Conservation (phyloP, 2,888 invertebrate species). For the Hyles lineata region DNA sequence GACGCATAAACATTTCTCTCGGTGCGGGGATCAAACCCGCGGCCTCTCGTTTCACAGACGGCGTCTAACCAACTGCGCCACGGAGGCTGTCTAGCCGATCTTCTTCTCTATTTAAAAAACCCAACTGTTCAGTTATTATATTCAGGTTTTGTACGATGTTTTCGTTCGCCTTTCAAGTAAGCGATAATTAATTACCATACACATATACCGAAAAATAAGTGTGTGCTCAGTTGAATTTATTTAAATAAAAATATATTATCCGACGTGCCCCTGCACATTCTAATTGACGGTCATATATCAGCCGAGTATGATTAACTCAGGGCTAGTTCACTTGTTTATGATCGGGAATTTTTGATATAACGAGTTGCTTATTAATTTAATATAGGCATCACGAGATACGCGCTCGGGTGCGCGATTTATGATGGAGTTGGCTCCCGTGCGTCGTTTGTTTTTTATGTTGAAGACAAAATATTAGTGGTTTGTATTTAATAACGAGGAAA, state of each 20-base stretch:
- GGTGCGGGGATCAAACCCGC: no score
- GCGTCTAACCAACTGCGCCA: no score
- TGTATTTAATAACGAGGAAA: background rate
- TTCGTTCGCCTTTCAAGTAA: no score
- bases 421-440: background rate
- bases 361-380: slow-evolving; percentile 31
- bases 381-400: slow-evolving; percentile 23
- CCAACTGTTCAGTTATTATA: no score
- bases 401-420: slow-evolving; percentile 9
- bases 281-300: slow-evolving; percentile 71
- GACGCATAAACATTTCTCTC: no score
- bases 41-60: no score
- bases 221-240: background rate
- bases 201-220: slow-evolving; percentile 29
- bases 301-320: slow-evolving; percentile 56
- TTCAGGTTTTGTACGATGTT: no score
- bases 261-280: slow-evolving; percentile 41
- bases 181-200: background rate
- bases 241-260: slow-evolving; percentile 58
- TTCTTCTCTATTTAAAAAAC: no score
- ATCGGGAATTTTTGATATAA: slow-evolving; percentile 29
- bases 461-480: background rate
- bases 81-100: no score
- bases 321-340: slow-evolving; percentile 39
- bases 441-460: background rate